These are phyloP conservation scores for Yponomeuta sedellus DNA, from an alignment of 2,888 invertebrate genomes.

Conservation along the genomic window DNA sequence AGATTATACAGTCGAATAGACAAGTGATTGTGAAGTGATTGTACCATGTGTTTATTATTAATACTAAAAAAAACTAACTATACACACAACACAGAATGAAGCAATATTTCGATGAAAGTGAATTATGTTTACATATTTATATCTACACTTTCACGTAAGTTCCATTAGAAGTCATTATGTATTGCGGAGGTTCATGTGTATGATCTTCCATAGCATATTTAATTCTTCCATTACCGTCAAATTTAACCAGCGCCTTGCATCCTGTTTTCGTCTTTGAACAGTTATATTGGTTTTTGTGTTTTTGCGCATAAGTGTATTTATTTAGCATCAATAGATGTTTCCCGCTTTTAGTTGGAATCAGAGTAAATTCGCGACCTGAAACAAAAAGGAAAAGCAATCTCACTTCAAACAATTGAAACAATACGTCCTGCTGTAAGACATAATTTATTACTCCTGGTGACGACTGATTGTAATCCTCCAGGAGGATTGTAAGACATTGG, in stretches of 20 bases:
- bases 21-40: too few relatives aligned
- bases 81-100: too few relatives aligned
- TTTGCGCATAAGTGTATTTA: constrained; percentile 16
- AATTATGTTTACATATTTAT: not conserved
- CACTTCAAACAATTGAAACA: not conserved
- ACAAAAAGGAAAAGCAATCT: not conserved
- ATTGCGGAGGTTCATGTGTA: constrained; percentile 20
- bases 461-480: too few relatives aligned
- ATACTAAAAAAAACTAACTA: too few relatives aligned
- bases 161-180: not conserved
- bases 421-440: too few relatives aligned
- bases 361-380: not conserved
- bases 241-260: constrained; percentile 19
- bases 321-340: constrained; percentile 15
- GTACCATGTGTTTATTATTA: too few relatives aligned
- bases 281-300: constrained; percentile 15
- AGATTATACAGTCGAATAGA: too few relatives aligned
- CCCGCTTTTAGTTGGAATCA: constrained; percentile 17
- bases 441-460: too few relatives aligned
- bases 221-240: constrained; percentile 21
- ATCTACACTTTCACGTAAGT: not conserved
- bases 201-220: constrained; percentile 19
- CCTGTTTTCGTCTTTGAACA: constrained; percentile 24
- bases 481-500: too few relatives aligned
- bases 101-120: too few relatives aligned